A percentile compares a stretch with the other conserved stretches of the same genome.
These are phyloP conservation scores for Leucophenga varia DNA, from an alignment of 1,140 invertebrate species.

Conservation along the genomic window DNA sequence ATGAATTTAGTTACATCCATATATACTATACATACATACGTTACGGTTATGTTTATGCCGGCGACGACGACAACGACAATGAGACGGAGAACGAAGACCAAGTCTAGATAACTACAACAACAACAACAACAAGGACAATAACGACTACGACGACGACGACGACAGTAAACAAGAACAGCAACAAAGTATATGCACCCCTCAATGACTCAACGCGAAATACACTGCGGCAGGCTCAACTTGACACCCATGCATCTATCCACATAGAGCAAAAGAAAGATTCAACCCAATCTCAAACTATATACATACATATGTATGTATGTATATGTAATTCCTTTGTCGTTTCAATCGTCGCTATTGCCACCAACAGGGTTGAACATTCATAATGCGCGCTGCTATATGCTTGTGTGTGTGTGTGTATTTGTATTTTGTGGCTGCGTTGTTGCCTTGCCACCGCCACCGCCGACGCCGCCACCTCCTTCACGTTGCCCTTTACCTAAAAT, in stretches of 20 bases:
- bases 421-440: no score
- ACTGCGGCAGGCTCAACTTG: slow-evolving; percentile 48
- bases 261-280: slow-evolving; percentile 4
- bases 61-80: slow-evolving; percentile 3
- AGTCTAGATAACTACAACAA: slow-evolving; percentile 49
- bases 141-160: slow-evolving; percentile 44
- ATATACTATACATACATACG: not conserved
- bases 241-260: no score
- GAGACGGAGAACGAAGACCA: not conserved
- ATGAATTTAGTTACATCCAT: not conserved
- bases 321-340: no score
- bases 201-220: slow-evolving; percentile 38
- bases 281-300: no score
- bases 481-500: no score
- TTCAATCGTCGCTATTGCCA: no score
- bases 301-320: no score
- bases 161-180: not conserved
- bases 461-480: no score
- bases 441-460: no score
- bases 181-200: slow-evolving; percentile 11
- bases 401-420: no score
- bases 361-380: not conserved
- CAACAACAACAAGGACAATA: slow-evolving; percentile 23
- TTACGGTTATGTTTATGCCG: not conserved
- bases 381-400: no score